Base-by-base conservation (phyloP, 2,888 invertebrate genomes). In the Cosmia pyralina region DNA sequence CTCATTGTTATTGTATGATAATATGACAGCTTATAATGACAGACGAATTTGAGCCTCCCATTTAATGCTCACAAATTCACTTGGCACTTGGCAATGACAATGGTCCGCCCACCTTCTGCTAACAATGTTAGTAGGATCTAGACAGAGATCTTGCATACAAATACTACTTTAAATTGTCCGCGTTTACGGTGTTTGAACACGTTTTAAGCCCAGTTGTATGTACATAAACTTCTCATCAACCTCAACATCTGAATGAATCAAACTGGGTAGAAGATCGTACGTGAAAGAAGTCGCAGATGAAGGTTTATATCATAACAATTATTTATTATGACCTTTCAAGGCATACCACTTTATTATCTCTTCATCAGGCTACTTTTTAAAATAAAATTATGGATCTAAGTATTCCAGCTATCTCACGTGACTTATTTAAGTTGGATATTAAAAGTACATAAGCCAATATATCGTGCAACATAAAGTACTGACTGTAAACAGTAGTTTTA, bases 1-100 rank as follows among this genome's bases (percentile, higher is more conserved):
- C 90, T 91, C 83, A 93, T 95, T 95, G 93, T 91, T 83, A 94
- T 95, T 95, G 95, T 94, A 94, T 94, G 94, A 88, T 92, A 94
- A 95, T 78, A 82, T 87, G 89, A 90, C 90, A 90, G 86, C 72
- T 87, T 72, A 83, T 89, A 90, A 92, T 89, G 88, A 84, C 88
- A 87, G 87, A 87, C 89, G 85, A 88, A 89, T 87, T 88, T 88
- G 86, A 81, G 85, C 92, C 93, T 90, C 94, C 94, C 90, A 93
- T 94, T 93, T 88, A 92, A 92, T 93, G 93, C 89, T 90, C 68
- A 48, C 77, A 79, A 84, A 88, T 91, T 90, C 92, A 89, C 92
- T 89, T 89, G 89, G 84, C 86, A 88, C 87, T 88, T 87, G 83
- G 83, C 89, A 89, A 81, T 88, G 88, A 90, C 89, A 89, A 88